Percentiles rank a stretch among this genome's conserved stretches.
Conservation (phyloP, 2,888 invertebrate genomes). For the Phyto melanocephala region DNA sequence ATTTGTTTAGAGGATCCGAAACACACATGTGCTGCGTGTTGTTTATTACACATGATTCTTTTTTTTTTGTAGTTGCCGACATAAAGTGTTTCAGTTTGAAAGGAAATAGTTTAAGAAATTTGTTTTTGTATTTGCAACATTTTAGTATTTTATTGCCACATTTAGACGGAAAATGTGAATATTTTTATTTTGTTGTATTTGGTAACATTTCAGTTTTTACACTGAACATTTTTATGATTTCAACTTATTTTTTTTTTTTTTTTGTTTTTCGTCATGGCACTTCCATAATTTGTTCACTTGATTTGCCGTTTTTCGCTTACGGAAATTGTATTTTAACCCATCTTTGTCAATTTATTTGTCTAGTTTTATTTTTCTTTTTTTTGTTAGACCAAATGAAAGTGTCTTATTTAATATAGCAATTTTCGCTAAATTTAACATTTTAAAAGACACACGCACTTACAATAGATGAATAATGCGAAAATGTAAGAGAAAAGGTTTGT, state of each 20-base stretch:
- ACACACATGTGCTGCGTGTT: conserved; percentile 25
- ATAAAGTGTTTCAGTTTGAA: not conserved
- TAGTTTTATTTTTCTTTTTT: conserved; percentile 2
- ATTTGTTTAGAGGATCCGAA: not conserved
- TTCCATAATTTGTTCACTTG: conserved; percentile 9
- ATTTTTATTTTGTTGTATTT: conserved; percentile 8
- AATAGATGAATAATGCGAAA: not conserved
- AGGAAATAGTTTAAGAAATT: too few relatives aligned
- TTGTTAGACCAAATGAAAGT: conserved; percentile 5
- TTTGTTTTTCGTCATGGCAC: not conserved
- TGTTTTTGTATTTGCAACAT: conserved; percentile 19
- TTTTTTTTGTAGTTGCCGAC: not conserved
- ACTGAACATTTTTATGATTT: not conserved
- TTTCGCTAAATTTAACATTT: conserved; percentile 49
- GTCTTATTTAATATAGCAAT: conserved; percentile 19
- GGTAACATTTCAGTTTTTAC: not conserved
- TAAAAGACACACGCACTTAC: not conserved
- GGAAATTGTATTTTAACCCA: conserved; percentile 59
- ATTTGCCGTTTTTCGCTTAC: conserved; percentile 24
- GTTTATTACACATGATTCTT: not conserved
- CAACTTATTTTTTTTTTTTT: not conserved
- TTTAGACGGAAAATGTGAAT: conserved; percentile 23
- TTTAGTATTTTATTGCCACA: conserved; percentile 40
- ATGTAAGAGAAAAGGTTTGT: not conserved
- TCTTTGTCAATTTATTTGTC: conserved; percentile 36